Evolutionary conservation across 2,113 vertebrate species (phyloP).

Genomic region (Microcebus murinus): DNA sequence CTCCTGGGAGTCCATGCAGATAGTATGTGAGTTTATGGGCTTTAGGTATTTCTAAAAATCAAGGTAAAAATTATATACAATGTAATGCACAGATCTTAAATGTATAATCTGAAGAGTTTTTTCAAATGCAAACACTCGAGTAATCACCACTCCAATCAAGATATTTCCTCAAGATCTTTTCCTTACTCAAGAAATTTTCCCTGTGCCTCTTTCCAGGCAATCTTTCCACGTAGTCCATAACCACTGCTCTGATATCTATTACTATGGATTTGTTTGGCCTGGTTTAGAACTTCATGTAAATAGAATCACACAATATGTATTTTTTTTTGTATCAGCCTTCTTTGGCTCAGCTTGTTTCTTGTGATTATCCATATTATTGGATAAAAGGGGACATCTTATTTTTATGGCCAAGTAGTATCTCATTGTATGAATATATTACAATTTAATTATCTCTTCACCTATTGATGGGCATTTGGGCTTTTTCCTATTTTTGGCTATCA

Average conservation of each 20-base stretch:
- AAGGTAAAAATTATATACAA: not conserved
- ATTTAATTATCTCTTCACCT: constrained; percentile 40
- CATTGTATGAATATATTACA: not conserved
- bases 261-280: constrained; percentile 39
- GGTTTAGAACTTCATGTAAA: constrained; percentile 44
- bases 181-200: constrained; percentile 7
- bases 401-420: constrained; percentile 19
- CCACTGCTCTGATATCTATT: constrained; percentile 2
- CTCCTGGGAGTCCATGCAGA: not conserved
- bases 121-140: not conserved
- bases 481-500: constrained; percentile 31
- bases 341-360: constrained; percentile 44
- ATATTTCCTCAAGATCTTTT: not conserved
- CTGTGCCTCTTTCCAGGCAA: not conserved
- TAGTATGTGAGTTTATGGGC: not conserved
- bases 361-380: constrained; percentile 8
- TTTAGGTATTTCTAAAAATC: not conserved
- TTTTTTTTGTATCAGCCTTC: constrained; percentile 19
- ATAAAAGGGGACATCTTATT: not conserved
- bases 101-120: not conserved
- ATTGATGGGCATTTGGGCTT: not conserved
- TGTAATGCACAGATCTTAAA: not conserved
- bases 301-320: not conserved
- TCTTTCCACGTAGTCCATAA: not conserved
- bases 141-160: not conserved